Conservation (phyloP, 2,888 invertebrate genomes). For the Microplitis deprimator region DNA sequence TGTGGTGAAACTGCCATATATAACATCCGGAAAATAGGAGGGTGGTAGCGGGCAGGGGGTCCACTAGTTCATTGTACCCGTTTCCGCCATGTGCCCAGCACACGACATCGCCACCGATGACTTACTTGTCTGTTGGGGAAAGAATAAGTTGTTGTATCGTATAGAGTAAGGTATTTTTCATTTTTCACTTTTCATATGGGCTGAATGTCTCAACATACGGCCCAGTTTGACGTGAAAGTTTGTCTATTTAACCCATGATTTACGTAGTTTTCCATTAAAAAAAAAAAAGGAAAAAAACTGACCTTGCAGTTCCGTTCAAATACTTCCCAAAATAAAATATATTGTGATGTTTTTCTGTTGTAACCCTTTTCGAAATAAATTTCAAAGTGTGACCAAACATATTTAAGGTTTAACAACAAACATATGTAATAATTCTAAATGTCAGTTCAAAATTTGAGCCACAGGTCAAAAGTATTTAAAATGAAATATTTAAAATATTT, state of each 20-base stretch:
- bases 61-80: conserved; percentile 44
- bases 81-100: conserved; percentile 60
- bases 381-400: conserved; percentile 13
- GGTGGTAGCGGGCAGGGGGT: conserved; percentile 42
- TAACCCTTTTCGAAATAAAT: not conserved
- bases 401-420: conserved; percentile 22
- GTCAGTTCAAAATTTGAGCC: not conserved
- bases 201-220: conserved; percentile 51
- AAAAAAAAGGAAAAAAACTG: not conserved
- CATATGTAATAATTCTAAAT: not conserved
- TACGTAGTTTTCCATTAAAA: not conserved
- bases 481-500: conserved; percentile 3
- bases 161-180: conserved; percentile 14
- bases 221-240: conserved; percentile 28
- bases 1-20: conserved; percentile 45
- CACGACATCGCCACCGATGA: conserved; percentile 44
- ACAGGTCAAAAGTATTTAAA: conserved; percentile 2
- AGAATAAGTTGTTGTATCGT: not conserved
- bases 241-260: not conserved
- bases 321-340: not conserved
- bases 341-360: too few species aligned
- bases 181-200: conserved; percentile 50
- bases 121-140: not conserved
- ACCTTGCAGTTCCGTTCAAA: not conserved
- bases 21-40: conserved; percentile 37